phyloP scores from a whole-genome alignment of 2,113 vertebrate species.

The Physeter macrocephalus region DNA sequence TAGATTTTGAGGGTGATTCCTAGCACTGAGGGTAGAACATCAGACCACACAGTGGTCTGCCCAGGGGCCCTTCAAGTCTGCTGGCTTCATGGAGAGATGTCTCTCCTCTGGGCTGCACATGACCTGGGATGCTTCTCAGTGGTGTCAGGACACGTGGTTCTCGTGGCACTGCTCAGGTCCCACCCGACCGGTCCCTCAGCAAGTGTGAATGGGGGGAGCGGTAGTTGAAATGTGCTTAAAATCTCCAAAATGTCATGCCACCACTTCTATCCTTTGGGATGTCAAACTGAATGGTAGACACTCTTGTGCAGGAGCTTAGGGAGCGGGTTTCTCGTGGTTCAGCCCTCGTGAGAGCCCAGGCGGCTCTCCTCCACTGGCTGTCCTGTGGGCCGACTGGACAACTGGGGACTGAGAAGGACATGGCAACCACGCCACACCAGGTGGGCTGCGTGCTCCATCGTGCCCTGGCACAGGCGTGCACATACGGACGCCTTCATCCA shows the following conservation, averaged over 20 bases:
- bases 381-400: too few species aligned
- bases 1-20: too few species aligned
- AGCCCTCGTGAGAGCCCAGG: accelerated
- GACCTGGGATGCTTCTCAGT: not conserved
- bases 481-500: accelerated
- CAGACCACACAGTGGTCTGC: accelerated
- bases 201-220: too few species aligned
- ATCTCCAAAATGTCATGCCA: not conserved
- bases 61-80: too few species aligned
- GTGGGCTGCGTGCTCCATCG: not conserved
- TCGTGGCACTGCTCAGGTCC: not conserved
- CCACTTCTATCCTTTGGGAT: not conserved
- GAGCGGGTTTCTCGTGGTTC: accelerated
- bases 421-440: too few species aligned
- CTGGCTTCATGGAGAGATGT: not conserved
- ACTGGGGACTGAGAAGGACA: not conserved
- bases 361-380: accelerated
- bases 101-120: not conserved
- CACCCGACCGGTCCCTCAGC: not conserved
- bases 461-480: too few species aligned
- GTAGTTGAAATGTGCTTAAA: not conserved
- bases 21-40: not conserved
- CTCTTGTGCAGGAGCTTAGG: not conserved
- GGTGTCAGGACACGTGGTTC: not conserved
- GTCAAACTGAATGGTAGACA: not conserved